phyloP scores from a whole-genome alignment of 2,797 vertebrate species.

The Leucoraja ocellata region DNA sequence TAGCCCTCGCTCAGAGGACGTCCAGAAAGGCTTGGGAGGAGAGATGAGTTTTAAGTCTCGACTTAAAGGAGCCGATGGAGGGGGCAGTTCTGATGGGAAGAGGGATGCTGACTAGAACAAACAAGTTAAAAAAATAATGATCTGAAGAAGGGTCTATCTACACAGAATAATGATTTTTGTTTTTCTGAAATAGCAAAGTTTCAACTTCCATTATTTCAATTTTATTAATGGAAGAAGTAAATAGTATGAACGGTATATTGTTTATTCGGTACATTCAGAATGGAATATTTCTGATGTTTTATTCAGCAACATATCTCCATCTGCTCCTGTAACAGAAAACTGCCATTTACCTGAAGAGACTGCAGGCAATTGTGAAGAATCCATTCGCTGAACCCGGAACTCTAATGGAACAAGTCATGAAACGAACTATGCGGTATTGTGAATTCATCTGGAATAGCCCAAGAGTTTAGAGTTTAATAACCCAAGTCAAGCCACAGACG shows the following conservation, averaged over 20 bases:
- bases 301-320: not conserved
- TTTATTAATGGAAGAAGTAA: not conserved
- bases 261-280: not conserved
- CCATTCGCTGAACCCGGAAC: not conserved
- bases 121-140: not conserved
- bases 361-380: not conserved
- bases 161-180: not conserved
- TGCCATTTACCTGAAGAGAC: not conserved
- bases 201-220: not conserved
- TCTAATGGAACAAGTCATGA: not conserved
- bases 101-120: too few relatives aligned
- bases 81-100: too few relatives aligned
- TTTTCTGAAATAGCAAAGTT: not conserved
- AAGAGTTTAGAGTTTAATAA: not conserved
- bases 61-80: too few relatives aligned
- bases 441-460: not conserved
- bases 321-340: not conserved
- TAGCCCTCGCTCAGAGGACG: too few relatives aligned
- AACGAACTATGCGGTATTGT: constrained; percentile 24
- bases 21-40: too few relatives aligned
- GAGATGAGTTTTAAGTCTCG: too few relatives aligned
- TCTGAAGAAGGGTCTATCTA: too few relatives aligned
- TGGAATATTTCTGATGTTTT: constrained; percentile 7
- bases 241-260: not conserved
- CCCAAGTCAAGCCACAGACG: not conserved